Percentiles rank a stretch among this genome's conserved stretches.
These are phyloP conservation scores for Furnarius figulus DNA, from an alignment of 2,113 vertebrate species.

Conservation along the genomic window DNA sequence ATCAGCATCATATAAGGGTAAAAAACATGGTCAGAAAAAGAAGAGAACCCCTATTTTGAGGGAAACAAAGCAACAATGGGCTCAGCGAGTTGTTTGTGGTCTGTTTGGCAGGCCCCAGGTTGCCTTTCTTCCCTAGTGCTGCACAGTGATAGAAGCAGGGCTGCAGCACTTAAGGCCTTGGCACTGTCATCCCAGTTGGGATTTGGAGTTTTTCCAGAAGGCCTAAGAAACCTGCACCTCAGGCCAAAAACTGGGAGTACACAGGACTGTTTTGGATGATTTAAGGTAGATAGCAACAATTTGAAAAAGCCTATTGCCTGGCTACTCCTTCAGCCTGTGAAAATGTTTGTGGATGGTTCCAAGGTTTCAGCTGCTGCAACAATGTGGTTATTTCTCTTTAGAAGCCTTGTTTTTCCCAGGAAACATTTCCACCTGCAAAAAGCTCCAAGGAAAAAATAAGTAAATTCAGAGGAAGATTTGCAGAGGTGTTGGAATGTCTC, in stretches of 20 bases:
- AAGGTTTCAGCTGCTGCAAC: background rate
- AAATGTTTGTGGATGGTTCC: background rate
- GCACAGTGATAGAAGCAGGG: background rate
- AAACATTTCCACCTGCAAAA: background rate
- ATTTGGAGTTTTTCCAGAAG: slow-evolving; percentile 50
- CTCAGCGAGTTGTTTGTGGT: background rate
- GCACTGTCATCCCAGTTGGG: background rate
- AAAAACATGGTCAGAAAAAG: background rate
- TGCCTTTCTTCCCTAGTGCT: background rate
- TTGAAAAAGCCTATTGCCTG: background rate
- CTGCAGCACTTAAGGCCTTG: slow-evolving; percentile 63
- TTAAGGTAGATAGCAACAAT: slow-evolving; percentile 50
- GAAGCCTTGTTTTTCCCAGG: background rate
- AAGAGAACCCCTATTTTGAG: slow-evolving; percentile 9
- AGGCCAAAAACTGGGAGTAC: slow-evolving; percentile 44
- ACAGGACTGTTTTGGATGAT: background rate
- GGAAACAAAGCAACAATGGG: background rate
- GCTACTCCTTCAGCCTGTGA: background rate
- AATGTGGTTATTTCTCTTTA: background rate
- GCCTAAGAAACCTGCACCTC: background rate
- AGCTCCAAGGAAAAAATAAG: background rate
- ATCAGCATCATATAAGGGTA: background rate
- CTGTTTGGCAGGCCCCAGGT: slow-evolving; percentile 27
- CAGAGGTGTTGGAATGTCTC: background rate
- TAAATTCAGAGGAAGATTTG: background rate